Evolutionary conservation across 2,888 invertebrate species (phyloP), one percentile per base, ranked within the genome.

Genomic region (Agrotis clavis): DNA sequence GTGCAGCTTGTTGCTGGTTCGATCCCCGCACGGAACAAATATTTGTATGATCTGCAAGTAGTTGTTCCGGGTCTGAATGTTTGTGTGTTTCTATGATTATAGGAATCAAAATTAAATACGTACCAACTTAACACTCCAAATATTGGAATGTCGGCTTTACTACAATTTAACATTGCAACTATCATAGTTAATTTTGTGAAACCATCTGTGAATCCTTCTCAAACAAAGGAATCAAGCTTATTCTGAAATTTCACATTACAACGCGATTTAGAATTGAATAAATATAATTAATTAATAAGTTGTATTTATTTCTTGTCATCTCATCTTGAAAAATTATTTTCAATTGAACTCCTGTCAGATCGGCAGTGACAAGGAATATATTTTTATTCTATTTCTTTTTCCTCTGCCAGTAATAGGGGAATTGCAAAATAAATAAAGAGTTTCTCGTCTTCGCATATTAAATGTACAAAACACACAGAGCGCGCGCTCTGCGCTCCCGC

Each of bases 271-370:
- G 68, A 79, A 67, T 57, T 70, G 56, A 71, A 21, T 57, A 69
- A 59, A 61, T 21, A 63, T 11, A 25, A 57, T 51, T 56, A 25
- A 19, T 18, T 51, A 14, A 2, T 14, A 68, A 68, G 45, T 75
- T n/a, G 25, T 48, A 41, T 48, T 74, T 25, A 47, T 60, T 62
- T 54, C 53, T 48, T 68, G 71, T 84, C 82, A 84, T 71, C 79
- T 84, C 85, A 83, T 83, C 56, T 75, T 78, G 71, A 54, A 78
- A 81, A 77, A 81, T 3, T 18, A 18, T 54, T 30, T 68, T 73
- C 45, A 56, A 72, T 61, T 67, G 21, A n/a, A 64, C 67, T 68
- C 47, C 6, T 78, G 66, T 72, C 72, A 59, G 30, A 14, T 30
- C 64, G 63, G 35, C 65, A 68, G n/a, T 54, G 21, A n/a, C 41